Evolutionary conservation across 64 coral and sea anemone genomes (phyloP), one percentile per base, ranked within the genome.

Genomic region (Dendrophyllia cribrosa): DNA sequence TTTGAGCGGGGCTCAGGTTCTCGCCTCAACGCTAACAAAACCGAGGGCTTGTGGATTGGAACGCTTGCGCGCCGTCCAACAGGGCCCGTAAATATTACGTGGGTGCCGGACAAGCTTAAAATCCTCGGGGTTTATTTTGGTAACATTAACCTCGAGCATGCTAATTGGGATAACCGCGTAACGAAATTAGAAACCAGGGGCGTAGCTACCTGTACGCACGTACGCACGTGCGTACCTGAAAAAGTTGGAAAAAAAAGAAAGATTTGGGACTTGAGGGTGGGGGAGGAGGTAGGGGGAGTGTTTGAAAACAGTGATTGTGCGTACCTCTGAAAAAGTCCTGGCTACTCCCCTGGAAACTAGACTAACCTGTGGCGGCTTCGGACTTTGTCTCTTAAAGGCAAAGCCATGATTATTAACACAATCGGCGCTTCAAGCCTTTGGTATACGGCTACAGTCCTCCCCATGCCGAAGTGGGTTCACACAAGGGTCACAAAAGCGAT

Each of bases 1-100:
- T n/a, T n/a, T n/a, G n/a, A n/a, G n/a, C n/a, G n/a, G n/a, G n/a
- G n/a, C n/a, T n/a, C n/a, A n/a, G n/a, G n/a, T 51, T 92, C 91
- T 5, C 23, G 16, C 56, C 83, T 87, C 21, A 87, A 87, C 45
- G 8, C 82, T 9, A 34, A 77, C 47, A 92, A 86, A 86, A 68
- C 71, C 6, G 90, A 92, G 69, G 58, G 81, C 34, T 84, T 86
- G 19, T 77, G 81, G 90, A 92, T 86, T 1, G 82, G 90, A 2
- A 9, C 70, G 5, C 13, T 69, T 0, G 85, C 70, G 6, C 59
- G 82, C 7, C 53, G 44, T 0, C 17, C 14, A 0, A 4, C 59
- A 4, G 69, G 90, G 3, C 55, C 56, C 9, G 70, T 85, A 0
- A 22, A 68, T 13, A 85, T 92, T 3, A 71, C 79, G 3, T 93